Percentiles rank a stretch among this genome's conserved stretches.
These are phyloP conservation scores for Bombus soroeensis DNA, from an alignment of 1,140 invertebrate species.

Conservation along the genomic window DNA sequence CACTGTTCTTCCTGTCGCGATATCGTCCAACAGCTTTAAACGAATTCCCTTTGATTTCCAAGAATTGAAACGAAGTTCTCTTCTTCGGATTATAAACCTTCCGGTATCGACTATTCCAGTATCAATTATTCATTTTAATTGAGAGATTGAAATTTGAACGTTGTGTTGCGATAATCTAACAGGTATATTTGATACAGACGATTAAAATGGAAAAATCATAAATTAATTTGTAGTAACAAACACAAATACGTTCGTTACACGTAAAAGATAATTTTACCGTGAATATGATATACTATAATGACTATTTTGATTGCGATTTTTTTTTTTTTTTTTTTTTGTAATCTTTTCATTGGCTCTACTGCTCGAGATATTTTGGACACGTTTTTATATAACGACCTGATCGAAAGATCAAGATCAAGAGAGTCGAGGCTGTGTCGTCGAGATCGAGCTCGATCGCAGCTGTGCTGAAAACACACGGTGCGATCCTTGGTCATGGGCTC, in stretches of 20 bases:
- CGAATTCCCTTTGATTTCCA: slow-evolving; percentile 18
- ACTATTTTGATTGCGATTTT: too few species aligned
- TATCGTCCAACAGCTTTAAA: background rate
- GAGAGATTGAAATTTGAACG: too few species aligned
- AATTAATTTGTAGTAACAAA: too few species aligned
- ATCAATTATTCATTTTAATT: background rate
- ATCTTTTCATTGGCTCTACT: background rate
- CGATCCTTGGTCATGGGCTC: slow-evolving; percentile 51
- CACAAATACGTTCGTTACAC: too few species aligned
- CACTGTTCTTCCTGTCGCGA: slow-evolving; percentile 43
- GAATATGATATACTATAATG: too few species aligned
- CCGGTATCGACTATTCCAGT: background rate
- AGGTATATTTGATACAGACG: too few species aligned
- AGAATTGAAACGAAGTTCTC: background rate
- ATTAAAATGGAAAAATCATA: too few species aligned
- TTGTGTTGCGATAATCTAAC: too few species aligned
- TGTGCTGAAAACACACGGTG: slow-evolving; percentile 3
- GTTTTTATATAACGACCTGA: slow-evolving; percentile 42
- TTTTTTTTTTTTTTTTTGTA: background rate
- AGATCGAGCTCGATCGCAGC: background rate
- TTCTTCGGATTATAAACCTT: background rate
- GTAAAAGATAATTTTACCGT: too few species aligned
- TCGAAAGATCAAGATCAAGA: slow-evolving; percentile 61
- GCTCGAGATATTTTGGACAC: slow-evolving; percentile 36
- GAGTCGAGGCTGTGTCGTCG: background rate